These are phyloP conservation scores for Macrosteles quadrilineatus DNA, from an alignment of 1,140 invertebrate genomes.

Conservation along the genomic window DNA sequence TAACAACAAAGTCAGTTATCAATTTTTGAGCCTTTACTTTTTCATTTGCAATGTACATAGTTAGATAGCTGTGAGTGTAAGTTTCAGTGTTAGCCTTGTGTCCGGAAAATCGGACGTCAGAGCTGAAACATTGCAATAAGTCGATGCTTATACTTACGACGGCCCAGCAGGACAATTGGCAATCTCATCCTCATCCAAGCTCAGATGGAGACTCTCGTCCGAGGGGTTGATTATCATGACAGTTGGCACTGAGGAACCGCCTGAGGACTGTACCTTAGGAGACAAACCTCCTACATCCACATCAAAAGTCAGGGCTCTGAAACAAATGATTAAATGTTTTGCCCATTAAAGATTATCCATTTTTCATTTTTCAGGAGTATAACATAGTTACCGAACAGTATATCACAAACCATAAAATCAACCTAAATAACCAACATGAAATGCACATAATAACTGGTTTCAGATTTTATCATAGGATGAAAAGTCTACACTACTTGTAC, in stretches of 20 bases:
- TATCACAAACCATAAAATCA: background rate
- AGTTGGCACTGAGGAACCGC: background rate
- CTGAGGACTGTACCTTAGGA: background rate
- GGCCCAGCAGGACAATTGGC: no score
- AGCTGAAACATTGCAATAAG: no score
- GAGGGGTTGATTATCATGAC: background rate
- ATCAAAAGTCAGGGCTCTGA: background rate
- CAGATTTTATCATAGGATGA: no score
- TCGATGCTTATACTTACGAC: no score
- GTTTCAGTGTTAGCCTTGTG: no score
- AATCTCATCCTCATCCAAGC: background rate
- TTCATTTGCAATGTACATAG: no score
- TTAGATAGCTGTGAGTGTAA: no score
- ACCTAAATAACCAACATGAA: background rate
- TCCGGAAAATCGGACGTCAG: no score
- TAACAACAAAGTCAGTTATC: no score
- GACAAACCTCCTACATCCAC: background rate
- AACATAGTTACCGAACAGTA: background rate
- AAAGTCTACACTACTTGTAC: no score
- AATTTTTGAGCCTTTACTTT: no score
- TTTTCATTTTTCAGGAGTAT: background rate
- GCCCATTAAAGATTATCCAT: background rate
- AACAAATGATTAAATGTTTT: background rate
- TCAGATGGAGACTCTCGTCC: background rate
- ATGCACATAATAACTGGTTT: background rate